A percentile compares a stretch with the other conserved stretches of the same genome.
Conservation (phyloP, 2,113 vertebrate species). For the Anolis carolinensis region DNA sequence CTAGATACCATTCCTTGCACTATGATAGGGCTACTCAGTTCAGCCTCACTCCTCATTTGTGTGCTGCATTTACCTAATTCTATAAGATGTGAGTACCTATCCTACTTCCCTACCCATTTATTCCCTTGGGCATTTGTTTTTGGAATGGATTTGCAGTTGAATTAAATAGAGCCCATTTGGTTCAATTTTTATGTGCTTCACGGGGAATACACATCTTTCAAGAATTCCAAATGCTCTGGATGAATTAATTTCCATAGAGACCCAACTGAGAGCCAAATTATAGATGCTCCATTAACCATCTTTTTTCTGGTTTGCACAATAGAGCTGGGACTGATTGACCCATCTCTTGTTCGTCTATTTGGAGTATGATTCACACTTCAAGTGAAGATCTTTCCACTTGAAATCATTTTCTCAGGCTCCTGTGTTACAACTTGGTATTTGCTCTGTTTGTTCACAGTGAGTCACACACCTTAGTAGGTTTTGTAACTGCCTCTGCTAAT, state of each 20-base stretch:
- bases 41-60: neutral
- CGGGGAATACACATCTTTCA: neutral
- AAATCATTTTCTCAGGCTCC: conserved; percentile 7
- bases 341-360: neutral
- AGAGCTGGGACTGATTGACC: conserved; percentile 9
- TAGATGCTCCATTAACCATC: neutral
- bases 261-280: neutral
- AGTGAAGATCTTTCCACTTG: conserved; percentile 2
- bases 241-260: neutral
- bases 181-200: neutral
- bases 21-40: neutral
- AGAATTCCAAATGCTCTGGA: neutral
- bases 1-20: too few relatives aligned
- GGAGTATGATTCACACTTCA: conserved; percentile 16
- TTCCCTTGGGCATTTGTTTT: neutral
- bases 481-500: neutral
- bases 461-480: neutral
- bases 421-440: neutral
- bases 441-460: conserved; percentile 19
- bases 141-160: neutral
- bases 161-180: neutral
- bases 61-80: neutral
- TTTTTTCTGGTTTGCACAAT: neutral
- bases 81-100: neutral
- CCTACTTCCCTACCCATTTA: neutral